Percentiles rank a stretch among this genome's conserved stretches.
phyloP scores from a whole-genome alignment of 1,140 invertebrate species.

The Neodiprion fabricii region DNA sequence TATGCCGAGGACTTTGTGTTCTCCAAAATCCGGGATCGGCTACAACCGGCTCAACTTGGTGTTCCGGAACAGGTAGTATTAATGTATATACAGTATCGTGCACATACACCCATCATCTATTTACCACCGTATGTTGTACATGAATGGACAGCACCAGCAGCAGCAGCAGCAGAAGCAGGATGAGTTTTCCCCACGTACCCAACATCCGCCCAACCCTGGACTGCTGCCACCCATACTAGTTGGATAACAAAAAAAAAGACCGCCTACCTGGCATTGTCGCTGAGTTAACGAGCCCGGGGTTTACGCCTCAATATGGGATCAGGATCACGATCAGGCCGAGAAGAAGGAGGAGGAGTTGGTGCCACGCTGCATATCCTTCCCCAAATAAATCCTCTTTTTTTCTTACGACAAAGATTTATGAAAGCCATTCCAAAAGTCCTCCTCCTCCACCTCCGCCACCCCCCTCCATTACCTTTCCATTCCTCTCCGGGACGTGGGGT shows the following conservation, averaged over 20 bases:
- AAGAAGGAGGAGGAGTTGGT: conserved; percentile 44
- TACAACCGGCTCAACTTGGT: no score
- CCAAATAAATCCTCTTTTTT: conserved; percentile 57
- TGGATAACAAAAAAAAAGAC: background rate
- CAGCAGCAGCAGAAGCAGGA: background rate
- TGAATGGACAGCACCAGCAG: no score
- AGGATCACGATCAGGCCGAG: conserved; percentile 40
- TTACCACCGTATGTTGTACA: no score
- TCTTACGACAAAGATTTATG: conserved; percentile 60
- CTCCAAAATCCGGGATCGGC: no score
- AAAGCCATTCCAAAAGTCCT: conserved; percentile 51
- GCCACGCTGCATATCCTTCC: conserved; percentile 34
- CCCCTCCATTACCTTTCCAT: conserved; percentile 21
- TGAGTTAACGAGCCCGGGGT: conserved; percentile 49
- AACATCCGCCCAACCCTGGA: no score
- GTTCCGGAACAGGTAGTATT: no score
- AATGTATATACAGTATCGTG: no score
- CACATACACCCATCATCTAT: no score
- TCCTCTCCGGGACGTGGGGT: conserved; percentile 7
- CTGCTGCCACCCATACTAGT: no score
- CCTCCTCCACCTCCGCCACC: conserved; percentile 22
- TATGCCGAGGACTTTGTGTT: no score
- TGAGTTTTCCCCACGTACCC: no score
- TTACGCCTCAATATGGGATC: conserved; percentile 30
- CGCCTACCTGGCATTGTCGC: conserved; percentile 48